A percentile compares a stretch with the other conserved stretches of the same genome.
Conservation (phyloP, 2,797 vertebrate species). For the Heterohyrax brucei region DNA sequence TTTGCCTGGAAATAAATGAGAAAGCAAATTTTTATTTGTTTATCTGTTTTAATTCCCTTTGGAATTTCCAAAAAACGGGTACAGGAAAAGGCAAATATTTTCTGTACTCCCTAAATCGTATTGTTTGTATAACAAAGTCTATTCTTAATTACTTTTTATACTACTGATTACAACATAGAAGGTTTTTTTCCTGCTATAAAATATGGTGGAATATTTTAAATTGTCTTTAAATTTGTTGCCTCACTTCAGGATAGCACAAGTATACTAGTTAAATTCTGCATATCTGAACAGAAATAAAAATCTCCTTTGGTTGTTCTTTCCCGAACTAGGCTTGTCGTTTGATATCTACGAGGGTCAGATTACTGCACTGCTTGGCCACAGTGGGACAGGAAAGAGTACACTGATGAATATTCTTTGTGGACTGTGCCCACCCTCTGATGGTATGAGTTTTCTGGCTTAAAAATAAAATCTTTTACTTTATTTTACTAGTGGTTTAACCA, state of each 20-base stretch:
- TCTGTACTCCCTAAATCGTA: neutral
- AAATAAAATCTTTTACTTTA: neutral
- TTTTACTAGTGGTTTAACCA: constrained; percentile 18
- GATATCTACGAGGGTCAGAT: constrained; percentile 99
- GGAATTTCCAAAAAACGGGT: neutral
- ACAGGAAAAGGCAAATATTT: neutral
- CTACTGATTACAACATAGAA: constrained; percentile 8
- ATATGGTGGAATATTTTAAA: constrained; percentile 38
- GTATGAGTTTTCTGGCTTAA: constrained; percentile 82
- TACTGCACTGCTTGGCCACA: constrained; percentile 97
- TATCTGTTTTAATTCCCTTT: constrained; percentile 19
- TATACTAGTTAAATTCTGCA: neutral
- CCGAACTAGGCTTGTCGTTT: constrained; percentile 94
- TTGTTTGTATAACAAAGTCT: neutral
- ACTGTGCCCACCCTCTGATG: constrained; percentile 94
- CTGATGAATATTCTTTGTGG: constrained; percentile 98
- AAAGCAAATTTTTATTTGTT: neutral
- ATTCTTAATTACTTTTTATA: constrained; percentile 2
- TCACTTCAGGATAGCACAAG: neutral
- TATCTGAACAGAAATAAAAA: constrained; percentile 44
- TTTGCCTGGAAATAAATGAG: neutral
- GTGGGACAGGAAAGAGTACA: constrained; percentile 97
- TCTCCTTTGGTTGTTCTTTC: constrained; percentile 3
- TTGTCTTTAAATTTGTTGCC: constrained; percentile 11
- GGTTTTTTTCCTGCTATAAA: neutral